Evolutionary conservation across 1,140 invertebrate genomes (phyloP).

Genomic region (Oreohelix idahoensis): DNA sequence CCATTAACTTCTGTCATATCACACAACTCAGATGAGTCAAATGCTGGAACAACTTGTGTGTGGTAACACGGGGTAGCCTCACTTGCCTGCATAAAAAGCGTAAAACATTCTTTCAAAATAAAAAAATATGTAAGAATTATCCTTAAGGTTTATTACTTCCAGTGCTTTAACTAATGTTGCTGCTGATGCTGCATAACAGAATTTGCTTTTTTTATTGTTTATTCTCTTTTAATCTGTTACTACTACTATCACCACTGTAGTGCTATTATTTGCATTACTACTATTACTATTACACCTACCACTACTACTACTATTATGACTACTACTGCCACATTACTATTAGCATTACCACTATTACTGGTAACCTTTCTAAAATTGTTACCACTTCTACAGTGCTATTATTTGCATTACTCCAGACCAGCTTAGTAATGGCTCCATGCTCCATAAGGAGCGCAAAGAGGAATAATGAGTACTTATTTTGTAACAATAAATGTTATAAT

Average conservation of each 20-base stretch:
- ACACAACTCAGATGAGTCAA: background rate
- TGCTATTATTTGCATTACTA: background rate
- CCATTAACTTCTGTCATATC: background rate
- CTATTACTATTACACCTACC: background rate
- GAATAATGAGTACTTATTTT: too few species aligned
- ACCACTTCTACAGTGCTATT: background rate
- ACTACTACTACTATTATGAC: background rate
- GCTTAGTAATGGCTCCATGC: too few species aligned
- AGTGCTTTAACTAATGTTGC: background rate
- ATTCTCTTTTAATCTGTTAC: too few species aligned
- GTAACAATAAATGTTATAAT: too few species aligned
- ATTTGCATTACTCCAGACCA: too few species aligned
- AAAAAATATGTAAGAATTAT: too few species aligned
- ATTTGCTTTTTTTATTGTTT: too few species aligned
- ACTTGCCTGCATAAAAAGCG: background rate
- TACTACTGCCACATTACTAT: background rate
- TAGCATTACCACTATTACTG: background rate
- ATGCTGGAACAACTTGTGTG: background rate
- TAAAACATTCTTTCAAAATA: too few species aligned
- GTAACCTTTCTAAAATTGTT: background rate
- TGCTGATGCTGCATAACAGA: background rate
- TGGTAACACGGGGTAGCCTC: slow-evolving; percentile 9
- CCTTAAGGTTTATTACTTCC: background rate
- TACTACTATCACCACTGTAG: background rate
- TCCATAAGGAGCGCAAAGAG: too few species aligned